These are phyloP conservation scores for Cydia splendana DNA, from an alignment of 1,140 invertebrate species.

Conservation along the genomic window DNA sequence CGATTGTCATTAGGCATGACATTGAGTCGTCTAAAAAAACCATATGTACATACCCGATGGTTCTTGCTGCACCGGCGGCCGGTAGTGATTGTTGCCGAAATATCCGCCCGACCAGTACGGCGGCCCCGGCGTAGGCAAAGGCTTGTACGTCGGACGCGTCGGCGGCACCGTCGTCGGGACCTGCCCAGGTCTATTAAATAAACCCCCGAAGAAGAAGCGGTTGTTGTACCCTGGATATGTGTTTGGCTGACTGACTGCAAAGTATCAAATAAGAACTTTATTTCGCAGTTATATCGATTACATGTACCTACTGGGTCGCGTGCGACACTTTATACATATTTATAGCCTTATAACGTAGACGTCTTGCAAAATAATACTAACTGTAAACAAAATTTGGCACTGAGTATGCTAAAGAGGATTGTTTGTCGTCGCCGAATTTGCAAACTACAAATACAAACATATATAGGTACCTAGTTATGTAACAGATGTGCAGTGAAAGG, in stretches of 20 bases:
- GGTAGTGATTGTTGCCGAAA: conserved; percentile 57
- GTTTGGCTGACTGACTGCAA: conserved; percentile 46
- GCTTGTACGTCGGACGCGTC: background rate
- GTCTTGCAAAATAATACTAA: background rate
- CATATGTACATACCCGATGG: conserved; percentile 54
- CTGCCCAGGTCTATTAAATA: conserved; percentile 33
- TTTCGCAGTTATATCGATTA: background rate
- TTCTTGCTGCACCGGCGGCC: conserved; percentile 49
- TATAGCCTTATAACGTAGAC: background rate
- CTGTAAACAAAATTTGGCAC: background rate
- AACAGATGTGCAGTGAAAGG: too few species aligned
- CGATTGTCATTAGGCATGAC: too few species aligned
- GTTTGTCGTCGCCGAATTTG: too few species aligned
- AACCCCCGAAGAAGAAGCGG: conserved; percentile 42
- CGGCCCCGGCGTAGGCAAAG: conserved; percentile 49
- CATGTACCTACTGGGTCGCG: conserved; percentile 2
- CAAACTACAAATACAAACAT: too few species aligned
- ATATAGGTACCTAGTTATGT: too few species aligned
- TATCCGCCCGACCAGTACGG: conserved; percentile 58
- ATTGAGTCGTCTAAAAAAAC: conserved; percentile 8
- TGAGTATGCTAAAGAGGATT: too few species aligned
- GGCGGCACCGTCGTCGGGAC: background rate
- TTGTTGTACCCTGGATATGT: conserved; percentile 44
- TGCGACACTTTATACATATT: conserved; percentile 8
- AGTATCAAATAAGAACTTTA: background rate